Conservation (phyloP, 2,888 invertebrate species). For the Isoperla grammatica region DNA sequence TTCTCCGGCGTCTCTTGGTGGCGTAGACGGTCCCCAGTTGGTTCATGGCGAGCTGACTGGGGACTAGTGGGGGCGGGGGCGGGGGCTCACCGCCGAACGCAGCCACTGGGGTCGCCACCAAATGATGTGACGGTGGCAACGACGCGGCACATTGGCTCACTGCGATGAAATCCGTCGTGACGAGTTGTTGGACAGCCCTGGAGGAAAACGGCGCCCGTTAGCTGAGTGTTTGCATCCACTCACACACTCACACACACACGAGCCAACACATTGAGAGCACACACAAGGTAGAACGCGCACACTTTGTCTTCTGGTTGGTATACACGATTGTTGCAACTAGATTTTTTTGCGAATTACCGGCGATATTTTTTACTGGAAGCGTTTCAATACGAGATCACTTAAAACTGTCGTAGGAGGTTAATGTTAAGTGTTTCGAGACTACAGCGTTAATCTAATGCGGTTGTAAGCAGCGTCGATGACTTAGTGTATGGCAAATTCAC, state of each 20-base stretch:
- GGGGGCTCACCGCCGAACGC: neutral
- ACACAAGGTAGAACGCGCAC: too few relatives aligned
- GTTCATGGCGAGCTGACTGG: constrained; percentile 53
- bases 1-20: constrained; percentile 88
- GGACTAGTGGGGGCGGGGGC: constrained; percentile 12
- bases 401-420: too few relatives aligned
- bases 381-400: too few relatives aligned
- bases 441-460: too few relatives aligned
- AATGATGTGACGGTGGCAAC: constrained; percentile 15
- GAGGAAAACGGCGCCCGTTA: constrained; percentile 14
- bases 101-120: constrained; percentile 21
- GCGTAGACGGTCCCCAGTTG: constrained; percentile 96
- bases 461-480: too few relatives aligned
- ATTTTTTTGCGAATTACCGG: too few relatives aligned
- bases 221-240: constrained; percentile 6
- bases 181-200: neutral
- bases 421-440: too few relatives aligned
- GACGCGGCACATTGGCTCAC: constrained; percentile 22
- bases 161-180: constrained; percentile 25
- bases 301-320: too few relatives aligned
- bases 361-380: too few relatives aligned
- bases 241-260: constrained; percentile 11
- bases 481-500: too few relatives aligned
- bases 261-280: too few relatives aligned
- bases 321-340: too few relatives aligned